Evolutionary conservation across 2,797 vertebrate species (phyloP), one percentile per base, ranked within the genome.

Genomic region (Gadopsis bispinosus): DNA sequence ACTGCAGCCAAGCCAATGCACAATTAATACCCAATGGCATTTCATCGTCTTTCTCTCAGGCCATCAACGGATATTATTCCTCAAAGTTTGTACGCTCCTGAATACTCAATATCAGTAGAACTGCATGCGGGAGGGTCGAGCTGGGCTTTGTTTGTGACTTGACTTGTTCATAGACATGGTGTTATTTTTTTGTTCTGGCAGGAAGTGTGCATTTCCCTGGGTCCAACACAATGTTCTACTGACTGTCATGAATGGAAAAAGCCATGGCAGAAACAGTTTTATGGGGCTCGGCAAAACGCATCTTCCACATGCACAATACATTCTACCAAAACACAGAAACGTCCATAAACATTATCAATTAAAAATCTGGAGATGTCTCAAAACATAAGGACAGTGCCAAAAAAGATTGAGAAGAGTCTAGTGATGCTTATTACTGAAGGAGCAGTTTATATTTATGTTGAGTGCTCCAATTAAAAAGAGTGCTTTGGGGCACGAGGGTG

Each of bases 1-100:
- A 86, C 89, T 80, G 58, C 55, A 56, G 77, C 81, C 81, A 86
- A 66, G 85, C 81, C 78, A 83, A 64, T 58, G 83, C 79, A 88
- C 81, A 92, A 88, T 93, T 93, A 93, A 92, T 89, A 91, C 80
- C 87, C 80, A 80, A 80, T 91, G 92, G 90, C 91, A 92, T 94
- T 94, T 92, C 61, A 67, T 74, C 70, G 71, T 88, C 75, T 79
- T 71, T 66, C 79, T 87, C 81, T 85, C 69, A 65, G 66, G 73
- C 83, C 89, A 85, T 83, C 76, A 69, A 66, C 75, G 82, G 89
- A 93, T 87, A 91, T 90, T 89, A 83, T 77, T 80, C 69, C 63
- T 88, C 76, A 69, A 89, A 87, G 79, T 91, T 83, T 78, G 63
- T 51, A 33, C 14, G 14, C 20, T 67, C 64, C 78, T 80, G 75